Conservation (phyloP, 2,113 vertebrate species). For the Neomonachus schauinslandi region DNA sequence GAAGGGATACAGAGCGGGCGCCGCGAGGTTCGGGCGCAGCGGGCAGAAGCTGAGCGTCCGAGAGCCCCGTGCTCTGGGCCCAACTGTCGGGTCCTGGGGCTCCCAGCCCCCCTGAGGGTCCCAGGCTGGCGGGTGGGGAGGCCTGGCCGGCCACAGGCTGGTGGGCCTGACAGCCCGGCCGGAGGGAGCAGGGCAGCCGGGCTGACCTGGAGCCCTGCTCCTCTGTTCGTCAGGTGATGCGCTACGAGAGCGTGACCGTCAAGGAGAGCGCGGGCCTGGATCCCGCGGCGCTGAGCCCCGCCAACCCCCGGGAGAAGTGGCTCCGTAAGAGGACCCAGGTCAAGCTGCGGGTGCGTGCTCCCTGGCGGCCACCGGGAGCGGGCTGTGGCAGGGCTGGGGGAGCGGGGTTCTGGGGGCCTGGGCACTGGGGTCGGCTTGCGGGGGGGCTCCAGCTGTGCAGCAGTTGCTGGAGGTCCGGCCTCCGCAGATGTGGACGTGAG, state of each 20-base stretch:
- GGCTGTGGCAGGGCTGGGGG: background rate
- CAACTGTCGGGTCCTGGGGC: background rate
- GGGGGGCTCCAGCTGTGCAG: no score
- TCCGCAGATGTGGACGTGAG: background rate
- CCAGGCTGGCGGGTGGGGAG: background rate
- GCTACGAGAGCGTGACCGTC: conserved; percentile 90
- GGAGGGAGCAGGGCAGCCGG: accelerated
- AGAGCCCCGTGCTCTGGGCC: background rate
- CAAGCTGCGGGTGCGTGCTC: conserved; percentile 92
- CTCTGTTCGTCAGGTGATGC: conserved; percentile 91
- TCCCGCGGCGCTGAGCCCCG: conserved; percentile 88
- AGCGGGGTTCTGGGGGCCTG: background rate
- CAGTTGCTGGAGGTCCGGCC: background rate
- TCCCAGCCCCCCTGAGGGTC: background rate
- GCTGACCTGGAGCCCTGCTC: background rate
- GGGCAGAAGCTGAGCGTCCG: background rate
- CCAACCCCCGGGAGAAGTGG: conserved; percentile 96
- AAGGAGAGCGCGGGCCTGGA: conserved; percentile 91
- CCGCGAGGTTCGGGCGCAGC: no score
- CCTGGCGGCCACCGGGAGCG: accelerated
- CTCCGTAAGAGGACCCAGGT: conserved; percentile 96
- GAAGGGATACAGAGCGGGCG: background rate
- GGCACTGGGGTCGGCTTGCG: no score
- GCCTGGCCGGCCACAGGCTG: background rate
- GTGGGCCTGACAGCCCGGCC: no score